phyloP scores from a whole-genome alignment of 1,140 invertebrate species.

The Heterodera carotae region DNA sequence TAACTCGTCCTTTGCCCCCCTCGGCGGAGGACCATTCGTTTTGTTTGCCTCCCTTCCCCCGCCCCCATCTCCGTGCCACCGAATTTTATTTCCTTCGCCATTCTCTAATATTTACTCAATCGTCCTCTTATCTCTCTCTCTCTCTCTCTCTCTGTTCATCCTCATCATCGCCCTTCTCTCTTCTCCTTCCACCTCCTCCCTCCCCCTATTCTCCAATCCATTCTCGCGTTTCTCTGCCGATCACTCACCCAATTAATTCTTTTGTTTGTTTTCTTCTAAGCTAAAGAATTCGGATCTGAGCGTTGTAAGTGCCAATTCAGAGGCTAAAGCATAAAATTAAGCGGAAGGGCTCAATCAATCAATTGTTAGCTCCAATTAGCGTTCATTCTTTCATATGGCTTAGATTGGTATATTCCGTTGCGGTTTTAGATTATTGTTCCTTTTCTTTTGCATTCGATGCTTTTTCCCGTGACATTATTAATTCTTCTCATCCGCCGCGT shows the following conservation, averaged over 20 bases:
- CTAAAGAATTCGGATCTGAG: background rate
- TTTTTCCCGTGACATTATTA: background rate
- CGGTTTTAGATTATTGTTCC: background rate
- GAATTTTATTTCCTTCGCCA: background rate
- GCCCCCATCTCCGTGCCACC: background rate
- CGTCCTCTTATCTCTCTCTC: background rate
- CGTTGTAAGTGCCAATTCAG: background rate
- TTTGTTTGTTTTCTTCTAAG: slow-evolving; percentile 12
- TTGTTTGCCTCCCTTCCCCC: background rate
- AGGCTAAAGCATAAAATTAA: background rate
- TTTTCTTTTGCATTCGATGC: background rate
- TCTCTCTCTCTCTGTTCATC: background rate
- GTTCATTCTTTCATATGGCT: background rate
- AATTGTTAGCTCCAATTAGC: no score
- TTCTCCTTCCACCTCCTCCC: background rate
- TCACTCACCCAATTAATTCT: slow-evolving; percentile 15
- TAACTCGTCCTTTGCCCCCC: background rate
- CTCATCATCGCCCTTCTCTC: background rate
- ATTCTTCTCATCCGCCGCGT: background rate
- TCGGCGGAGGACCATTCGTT: background rate
- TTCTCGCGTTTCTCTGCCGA: slow-evolving; percentile 1
- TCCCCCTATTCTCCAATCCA: slow-evolving; percentile 2
- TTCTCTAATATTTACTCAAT: background rate
- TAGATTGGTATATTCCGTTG: background rate
- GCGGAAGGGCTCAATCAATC: background rate